Base-by-base conservation (phyloP, 2,888 invertebrate genomes). In the Macrosiphum euphorbiae region DNA sequence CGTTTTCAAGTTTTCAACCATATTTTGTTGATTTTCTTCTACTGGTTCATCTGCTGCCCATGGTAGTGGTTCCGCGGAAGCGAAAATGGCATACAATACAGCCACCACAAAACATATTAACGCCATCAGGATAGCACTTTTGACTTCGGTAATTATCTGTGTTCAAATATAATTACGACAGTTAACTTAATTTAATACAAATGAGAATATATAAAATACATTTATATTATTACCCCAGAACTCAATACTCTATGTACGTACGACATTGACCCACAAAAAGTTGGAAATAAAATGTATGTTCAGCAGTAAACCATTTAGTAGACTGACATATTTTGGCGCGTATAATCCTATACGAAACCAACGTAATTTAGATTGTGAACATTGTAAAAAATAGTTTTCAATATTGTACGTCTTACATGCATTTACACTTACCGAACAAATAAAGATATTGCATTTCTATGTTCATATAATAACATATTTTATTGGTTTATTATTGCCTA, bases 1-100 rank as follows among this genome's bases (percentile, higher is more conserved):
- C 28, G 47, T 47, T 47, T 10, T 61, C n/a, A 50, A 50, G 47
- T 47, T 47, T 10, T 61, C n/a, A 50, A 50, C 2, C n/a, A 44
- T 7, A n/a, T 87, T n/a, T 90, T 90, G 84, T 84, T 84, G 84
- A 28, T 24, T 20, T 91, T 84, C 91, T 41, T 91, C 55, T 1
- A 16, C 96, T 0, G 97, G 96, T 0, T 98, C n/a, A 4, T 61
- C 98, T 95, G 99, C 99, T 0, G 99, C 99, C 99, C 99, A 99
- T 0, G 98, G 97, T 96, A 99, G 99, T 94, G 99, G 96, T 95
- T 99, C 99, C 3, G 99, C 99, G 0, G 99, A 99, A 20, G 99
- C 99, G 95, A 99, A 99, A 92, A 99, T 97, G 1, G 97, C 99
- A 96, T 99, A 99, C 96, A 99, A 99, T 67, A 98, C 98, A 94